Conservation (phyloP, 35 echinoderm and acorn worm genomes). For the Heliocidaris tuberculata region DNA sequence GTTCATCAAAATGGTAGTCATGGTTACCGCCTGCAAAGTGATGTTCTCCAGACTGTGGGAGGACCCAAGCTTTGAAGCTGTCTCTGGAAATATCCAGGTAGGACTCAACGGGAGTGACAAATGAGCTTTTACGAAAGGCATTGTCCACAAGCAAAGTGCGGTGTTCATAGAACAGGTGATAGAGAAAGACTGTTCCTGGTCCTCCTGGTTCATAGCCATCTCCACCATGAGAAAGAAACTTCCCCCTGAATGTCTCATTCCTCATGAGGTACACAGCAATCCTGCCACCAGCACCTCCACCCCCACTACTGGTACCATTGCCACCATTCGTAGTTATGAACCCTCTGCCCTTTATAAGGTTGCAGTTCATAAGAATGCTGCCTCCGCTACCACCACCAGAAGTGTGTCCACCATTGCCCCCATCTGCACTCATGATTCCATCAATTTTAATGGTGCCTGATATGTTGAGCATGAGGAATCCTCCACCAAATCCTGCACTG, state of each 20-base stretch:
- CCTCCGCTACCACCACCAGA: slow-evolving; percentile 76
- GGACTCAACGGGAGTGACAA: slow-evolving; percentile 34
- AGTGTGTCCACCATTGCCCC: slow-evolving; percentile 40
- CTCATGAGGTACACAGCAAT: slow-evolving; percentile 75
- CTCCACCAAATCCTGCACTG: slow-evolving; percentile 69
- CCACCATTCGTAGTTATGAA: slow-evolving; percentile 71
- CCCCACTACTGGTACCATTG: slow-evolving; percentile 25
- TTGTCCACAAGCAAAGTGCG: slow-evolving; percentile 88
- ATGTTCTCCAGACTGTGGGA: slow-evolving; percentile 84
- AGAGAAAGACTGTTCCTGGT: slow-evolving; percentile 87
- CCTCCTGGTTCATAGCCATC: slow-evolving; percentile 61
- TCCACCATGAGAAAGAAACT: slow-evolving; percentile 73
- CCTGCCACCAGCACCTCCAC: slow-evolving; percentile 77
- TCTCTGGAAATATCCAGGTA: slow-evolving; percentile 75
- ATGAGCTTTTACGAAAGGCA: slow-evolving; percentile 49
- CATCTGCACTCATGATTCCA: slow-evolving; percentile 83
- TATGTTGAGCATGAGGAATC: slow-evolving; percentile 76
- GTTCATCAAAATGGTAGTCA: slow-evolving; percentile 91
- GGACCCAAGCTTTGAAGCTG: slow-evolving; percentile 91
- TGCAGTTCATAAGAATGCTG: slow-evolving; percentile 60
- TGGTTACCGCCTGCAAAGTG: slow-evolving; percentile 74
- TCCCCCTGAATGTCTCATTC: slow-evolving; percentile 76
- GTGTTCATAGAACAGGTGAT: slow-evolving; percentile 80
- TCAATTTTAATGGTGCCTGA: slow-evolving; percentile 67
- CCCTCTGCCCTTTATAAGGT: slow-evolving; percentile 64